A percentile compares a stretch with the other conserved stretches of the same genome.
Evolutionary conservation across 2,797 vertebrate species (phyloP).

Genomic region (Cygnus olor): DNA sequence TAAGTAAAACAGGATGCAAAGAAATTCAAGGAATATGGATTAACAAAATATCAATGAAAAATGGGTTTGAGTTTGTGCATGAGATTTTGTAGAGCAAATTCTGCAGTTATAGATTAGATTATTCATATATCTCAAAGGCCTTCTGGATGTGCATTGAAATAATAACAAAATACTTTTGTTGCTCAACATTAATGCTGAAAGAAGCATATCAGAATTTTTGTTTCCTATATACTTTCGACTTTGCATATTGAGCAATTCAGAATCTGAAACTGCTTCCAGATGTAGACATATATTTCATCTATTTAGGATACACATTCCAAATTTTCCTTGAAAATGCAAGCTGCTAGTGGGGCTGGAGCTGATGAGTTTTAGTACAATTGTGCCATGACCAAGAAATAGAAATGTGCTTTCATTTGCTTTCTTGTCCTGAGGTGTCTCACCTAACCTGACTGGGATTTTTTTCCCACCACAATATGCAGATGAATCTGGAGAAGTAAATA

Average conservation of each 20-base stretch:
- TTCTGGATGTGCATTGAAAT: not conserved
- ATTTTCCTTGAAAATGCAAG: not conserved
- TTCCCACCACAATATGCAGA: not conserved
- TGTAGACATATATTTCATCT: not conserved
- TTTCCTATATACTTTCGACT: not conserved
- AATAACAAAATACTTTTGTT: not conserved
- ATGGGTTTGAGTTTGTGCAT: too few relatives aligned
- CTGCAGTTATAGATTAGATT: not conserved
- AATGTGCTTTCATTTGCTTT: not conserved
- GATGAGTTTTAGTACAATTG: not conserved
- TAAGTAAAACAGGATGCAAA: not conserved
- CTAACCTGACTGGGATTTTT: not conserved
- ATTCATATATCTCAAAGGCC: not conserved
- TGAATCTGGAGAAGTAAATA: not conserved
- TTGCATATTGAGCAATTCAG: not conserved
- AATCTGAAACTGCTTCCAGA: not conserved
- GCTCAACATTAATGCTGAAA: not conserved
- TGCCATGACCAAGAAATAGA: not conserved
- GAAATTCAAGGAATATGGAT: not conserved
- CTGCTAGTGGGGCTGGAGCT: not conserved
- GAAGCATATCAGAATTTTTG: not conserved
- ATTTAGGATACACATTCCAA: not conserved
- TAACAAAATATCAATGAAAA: not conserved
- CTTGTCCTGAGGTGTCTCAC: not conserved
- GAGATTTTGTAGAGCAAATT: not conserved